These are phyloP conservation scores for Prunella strophiata DNA, from an alignment of 2,797 vertebrate species.

Conservation along the genomic window DNA sequence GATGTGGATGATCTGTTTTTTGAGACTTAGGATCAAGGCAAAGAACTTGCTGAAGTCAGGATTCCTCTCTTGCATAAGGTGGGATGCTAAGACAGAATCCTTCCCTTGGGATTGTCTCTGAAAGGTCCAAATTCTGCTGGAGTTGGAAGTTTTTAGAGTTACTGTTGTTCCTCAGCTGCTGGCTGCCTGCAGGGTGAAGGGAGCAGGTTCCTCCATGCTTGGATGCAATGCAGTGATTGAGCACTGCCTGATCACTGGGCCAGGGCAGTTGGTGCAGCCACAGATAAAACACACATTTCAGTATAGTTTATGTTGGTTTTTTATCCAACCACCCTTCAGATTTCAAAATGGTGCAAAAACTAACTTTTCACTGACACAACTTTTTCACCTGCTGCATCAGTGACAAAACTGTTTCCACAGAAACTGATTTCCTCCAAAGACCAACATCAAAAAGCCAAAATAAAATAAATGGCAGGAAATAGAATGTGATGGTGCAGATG, in stretches of 20 bases:
- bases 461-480: conserved; percentile 10
- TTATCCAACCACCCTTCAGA: background rate
- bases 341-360: background rate
- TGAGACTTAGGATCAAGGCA: background rate
- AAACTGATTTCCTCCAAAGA: conserved; percentile 1
- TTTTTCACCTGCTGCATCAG: background rate
- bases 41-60: background rate
- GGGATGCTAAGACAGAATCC: background rate
- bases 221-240: background rate
- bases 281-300: background rate
- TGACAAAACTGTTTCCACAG: conserved; percentile 1
- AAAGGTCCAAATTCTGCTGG: background rate
- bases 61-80: background rate
- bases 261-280: background rate
- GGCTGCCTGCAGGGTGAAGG: background rate
- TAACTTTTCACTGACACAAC: background rate
- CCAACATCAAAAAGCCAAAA: background rate
- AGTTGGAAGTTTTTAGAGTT: background rate
- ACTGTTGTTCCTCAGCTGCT: background rate
- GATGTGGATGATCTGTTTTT: background rate
- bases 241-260: background rate
- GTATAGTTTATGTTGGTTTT: rapidly evolving
- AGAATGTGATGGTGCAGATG: conserved; percentile 3
- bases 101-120: background rate
- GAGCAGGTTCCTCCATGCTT: background rate